Base-by-base conservation (phyloP, 2,113 vertebrate species). In the Probosciger aterrimus region DNA sequence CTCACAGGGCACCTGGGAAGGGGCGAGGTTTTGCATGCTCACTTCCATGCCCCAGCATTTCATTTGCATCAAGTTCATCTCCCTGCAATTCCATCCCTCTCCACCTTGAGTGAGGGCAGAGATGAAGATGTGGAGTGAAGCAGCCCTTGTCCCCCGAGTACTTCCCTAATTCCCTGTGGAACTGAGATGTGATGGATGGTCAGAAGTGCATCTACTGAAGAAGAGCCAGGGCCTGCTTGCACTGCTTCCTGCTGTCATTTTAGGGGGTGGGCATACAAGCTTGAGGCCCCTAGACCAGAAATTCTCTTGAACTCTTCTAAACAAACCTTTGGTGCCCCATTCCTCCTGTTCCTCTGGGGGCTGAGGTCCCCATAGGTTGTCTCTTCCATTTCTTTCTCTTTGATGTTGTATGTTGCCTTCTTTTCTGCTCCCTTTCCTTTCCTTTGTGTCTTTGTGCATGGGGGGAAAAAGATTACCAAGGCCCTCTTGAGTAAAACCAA, bases 51-150 rank as follows among this genome's bases (percentile, higher is more conserved):
- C 94, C 93, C 77, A 87, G 95, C 98, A 97, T 98, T 98, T 98
- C 97, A 97, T 82, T 94, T 87, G 87, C 41, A 4, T 81, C 63
- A 43, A 97, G 67, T 82, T 92, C 96, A 94, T 95, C 70, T 97
- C 91, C 93, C 87, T 87, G 93, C 96, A 39, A 80, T 91, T n/a
- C 20, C 92, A 94, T 67, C 27, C 57, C 71, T 84, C 84, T 94
- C 84, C 35, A 30, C 96, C 94, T 94, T 88, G 95, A 92, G 95
- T 86, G 77, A 92, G 91, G 95, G 97, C 78, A 60, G 97, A 98
- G 92, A 89, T 82, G 98, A 98, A 98, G 97, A 98, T 95, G 96
- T 97, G 97, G 97, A 98, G 82, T 92, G 93, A 96, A 95, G 91
- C 96, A 62, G 91, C 94, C 74, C 53, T 77, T 70, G 9, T 95